Conservation (phyloP, 2,888 invertebrate species). For the Eledone cirrhosa region DNA sequence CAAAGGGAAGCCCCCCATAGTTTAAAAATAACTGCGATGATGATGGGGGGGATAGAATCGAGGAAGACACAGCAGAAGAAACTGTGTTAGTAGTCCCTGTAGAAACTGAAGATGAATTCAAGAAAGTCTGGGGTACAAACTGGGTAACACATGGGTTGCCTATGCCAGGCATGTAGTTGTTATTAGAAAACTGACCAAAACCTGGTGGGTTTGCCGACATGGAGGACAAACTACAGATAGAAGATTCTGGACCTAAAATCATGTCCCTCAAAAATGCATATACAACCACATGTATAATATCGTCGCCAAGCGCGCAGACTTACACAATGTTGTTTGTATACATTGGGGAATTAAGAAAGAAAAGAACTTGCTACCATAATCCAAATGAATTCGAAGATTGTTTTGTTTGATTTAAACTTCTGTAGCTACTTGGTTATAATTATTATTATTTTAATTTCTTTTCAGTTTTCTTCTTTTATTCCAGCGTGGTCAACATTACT, state of each 20-base stretch:
- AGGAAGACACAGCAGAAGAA: background rate
- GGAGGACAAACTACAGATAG: slow-evolving; percentile 24
- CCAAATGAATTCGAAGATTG: too few species aligned
- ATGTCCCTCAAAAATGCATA: slow-evolving; percentile 18
- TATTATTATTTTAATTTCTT: too few species aligned
- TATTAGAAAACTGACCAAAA: slow-evolving; percentile 23
- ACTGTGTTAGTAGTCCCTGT: background rate
- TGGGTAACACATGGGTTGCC: slow-evolving; percentile 4
- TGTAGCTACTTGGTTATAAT: too few species aligned
- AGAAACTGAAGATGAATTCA: background rate
- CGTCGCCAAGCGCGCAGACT: background rate
- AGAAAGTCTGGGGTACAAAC: background rate
- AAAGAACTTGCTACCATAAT: too few species aligned
- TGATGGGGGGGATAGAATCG: background rate
- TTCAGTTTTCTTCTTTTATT: too few species aligned
- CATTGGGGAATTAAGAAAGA: too few species aligned
- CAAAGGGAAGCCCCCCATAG: slow-evolving; percentile 8
- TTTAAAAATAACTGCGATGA: background rate
- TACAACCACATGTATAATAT: slow-evolving; percentile 8
- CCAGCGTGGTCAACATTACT: too few species aligned
- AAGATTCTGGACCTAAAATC: slow-evolving; percentile 19
- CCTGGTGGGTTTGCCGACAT: slow-evolving; percentile 26
- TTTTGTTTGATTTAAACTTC: too few species aligned
- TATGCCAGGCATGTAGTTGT: slow-evolving; percentile 28
- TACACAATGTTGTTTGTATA: too few species aligned